Percentiles rank a stretch among this genome's conserved stretches.
Evolutionary conservation across 2,888 invertebrate species (phyloP).

Genomic region (Lasioglossum pauxillum): DNA sequence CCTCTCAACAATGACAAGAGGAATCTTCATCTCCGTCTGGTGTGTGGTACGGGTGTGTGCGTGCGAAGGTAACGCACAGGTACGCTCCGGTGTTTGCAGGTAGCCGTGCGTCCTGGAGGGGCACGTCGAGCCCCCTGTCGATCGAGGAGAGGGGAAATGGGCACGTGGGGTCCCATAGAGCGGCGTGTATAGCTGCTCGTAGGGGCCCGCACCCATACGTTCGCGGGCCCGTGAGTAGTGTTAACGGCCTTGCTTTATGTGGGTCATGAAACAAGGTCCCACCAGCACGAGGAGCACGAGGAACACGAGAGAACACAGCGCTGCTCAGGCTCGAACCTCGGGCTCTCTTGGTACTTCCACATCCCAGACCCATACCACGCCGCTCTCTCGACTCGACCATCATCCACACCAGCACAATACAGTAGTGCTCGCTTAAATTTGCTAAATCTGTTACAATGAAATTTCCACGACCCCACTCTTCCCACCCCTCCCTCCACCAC

Average conservation of each 20-base stretch:
- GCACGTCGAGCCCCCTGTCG: conserved; percentile 29
- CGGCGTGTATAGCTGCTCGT: conserved; percentile 58
- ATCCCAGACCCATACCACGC: neutral
- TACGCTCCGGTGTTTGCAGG: conserved; percentile 27
- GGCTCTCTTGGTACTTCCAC: conserved; percentile 25
- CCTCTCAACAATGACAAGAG: conserved; percentile 12
- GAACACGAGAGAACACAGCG: conserved; percentile 72
- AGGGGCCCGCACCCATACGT: conserved; percentile 75
- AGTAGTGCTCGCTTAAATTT: too few relatives aligned
- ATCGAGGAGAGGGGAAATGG: conserved; percentile 29
- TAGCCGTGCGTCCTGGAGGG: conserved; percentile 29
- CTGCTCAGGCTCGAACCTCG: conserved; percentile 59
- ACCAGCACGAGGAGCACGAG: conserved; percentile 78
- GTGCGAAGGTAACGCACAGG: conserved; percentile 27
- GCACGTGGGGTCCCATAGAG: conserved; percentile 62
- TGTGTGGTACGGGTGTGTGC: neutral
- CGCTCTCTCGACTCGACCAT: conserved; percentile 19
- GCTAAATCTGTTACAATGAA: too few relatives aligned
- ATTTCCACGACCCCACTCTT: neutral
- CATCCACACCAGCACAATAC: conserved; percentile 9
- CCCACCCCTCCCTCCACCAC: neutral
- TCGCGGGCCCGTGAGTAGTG: conserved; percentile 76
- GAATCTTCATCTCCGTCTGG: conserved; percentile 10
- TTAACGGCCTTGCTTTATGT: conserved; percentile 84
- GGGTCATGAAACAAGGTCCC: conserved; percentile 84